phyloP scores from a whole-genome alignment of 2,113 vertebrate species.

The Bungarus multicinctus region DNA sequence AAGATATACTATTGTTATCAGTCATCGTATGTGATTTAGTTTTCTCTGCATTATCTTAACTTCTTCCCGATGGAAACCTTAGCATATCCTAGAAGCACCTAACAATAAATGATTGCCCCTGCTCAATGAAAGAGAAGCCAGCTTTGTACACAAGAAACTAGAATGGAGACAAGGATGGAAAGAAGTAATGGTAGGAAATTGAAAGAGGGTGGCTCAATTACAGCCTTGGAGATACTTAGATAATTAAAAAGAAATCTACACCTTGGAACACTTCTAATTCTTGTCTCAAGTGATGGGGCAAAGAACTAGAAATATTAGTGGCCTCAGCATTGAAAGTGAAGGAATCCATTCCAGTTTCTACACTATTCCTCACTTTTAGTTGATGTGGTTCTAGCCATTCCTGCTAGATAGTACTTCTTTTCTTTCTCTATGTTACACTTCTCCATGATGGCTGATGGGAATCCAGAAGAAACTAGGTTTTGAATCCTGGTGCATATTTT shows the following conservation, averaged over 20 bases:
- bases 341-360: neutral
- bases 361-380: neutral
- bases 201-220: constrained; percentile 44
- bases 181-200: neutral
- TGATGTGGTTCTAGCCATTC: neutral
- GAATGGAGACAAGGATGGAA: neutral
- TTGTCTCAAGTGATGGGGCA: neutral
- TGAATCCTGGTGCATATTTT: neutral
- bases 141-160: neutral
- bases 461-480: neutral
- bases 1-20: neutral
- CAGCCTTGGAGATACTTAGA: constrained; percentile 53
- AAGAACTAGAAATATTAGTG: neutral
- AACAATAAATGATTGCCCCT: neutral
- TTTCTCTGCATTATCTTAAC: neutral
- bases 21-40: neutral
- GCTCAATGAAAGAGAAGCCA: neutral
- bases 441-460: neutral
- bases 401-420: neutral
- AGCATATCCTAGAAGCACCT: neutral
- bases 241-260: constrained; percentile 64
- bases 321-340: neutral
- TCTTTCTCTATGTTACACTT: neutral
- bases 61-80: neutral
- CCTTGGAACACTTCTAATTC: constrained; percentile 1